Evolutionary conservation across 2,797 vertebrate species (phyloP), one percentile per base, ranked within the genome.

Genomic region (Lindbergichthys nudifrons): DNA sequence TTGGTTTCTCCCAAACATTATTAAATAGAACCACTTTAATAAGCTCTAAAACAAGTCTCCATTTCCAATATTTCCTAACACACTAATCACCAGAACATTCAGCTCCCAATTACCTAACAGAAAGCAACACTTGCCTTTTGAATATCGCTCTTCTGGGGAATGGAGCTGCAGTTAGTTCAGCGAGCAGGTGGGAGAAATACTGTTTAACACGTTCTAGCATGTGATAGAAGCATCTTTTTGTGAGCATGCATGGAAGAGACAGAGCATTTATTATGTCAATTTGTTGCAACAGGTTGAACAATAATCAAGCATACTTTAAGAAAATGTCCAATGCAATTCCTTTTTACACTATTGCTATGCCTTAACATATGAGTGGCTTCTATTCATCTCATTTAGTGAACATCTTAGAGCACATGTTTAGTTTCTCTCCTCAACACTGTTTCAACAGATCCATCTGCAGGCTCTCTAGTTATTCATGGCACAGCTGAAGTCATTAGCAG

Each of bases 401-500:
- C 70, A 43, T 87, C 88, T 86, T 84, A 51, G 80, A 74, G 83
- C 84, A 84, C 87, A 84, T 89, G 84, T 82, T 86, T 83, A 36
- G 32, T 36, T 36, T 36, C 12, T 71, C 36, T 30, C 53, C 26
- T 12, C 46, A 41, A 2, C 70, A 6, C 66, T 71, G 48, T 76
- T 88, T 81, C 68, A 80, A 80, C 87, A 85, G 66, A 90, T 90
- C 81, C 88, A 90, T 92, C 90, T 92, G 88, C 54, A 16, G 80
- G 77, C 87, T 83, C 83, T 89, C 82, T 76, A 80, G 75, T 90
- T 87, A 87, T 93, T 91, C 88, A 86, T 57, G 79, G 62, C 41
- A 32, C 91, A 92, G 92, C 91, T 92, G 91, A 91, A 91, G 89
- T 90, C 91, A 90, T 94, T 93, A 92, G 84, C 75, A 83, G 81